Evolutionary conservation across 1,140 invertebrate genomes (phyloP).

Genomic region (Nomia melanderi): DNA sequence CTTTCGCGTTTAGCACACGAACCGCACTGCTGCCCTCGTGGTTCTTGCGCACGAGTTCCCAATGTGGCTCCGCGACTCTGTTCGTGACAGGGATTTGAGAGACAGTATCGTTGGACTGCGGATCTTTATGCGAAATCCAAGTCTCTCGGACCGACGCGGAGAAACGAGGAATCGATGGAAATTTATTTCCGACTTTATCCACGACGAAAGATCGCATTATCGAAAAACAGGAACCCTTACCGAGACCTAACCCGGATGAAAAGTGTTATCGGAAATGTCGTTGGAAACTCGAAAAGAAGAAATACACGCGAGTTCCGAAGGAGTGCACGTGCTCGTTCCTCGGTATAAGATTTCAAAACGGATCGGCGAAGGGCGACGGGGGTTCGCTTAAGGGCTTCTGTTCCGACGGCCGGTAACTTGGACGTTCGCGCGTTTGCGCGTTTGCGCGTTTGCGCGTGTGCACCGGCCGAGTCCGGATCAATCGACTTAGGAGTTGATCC

Average conservation of each 20-base stretch:
- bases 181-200: constrained; percentile 1
- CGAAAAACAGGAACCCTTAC: too few species aligned
- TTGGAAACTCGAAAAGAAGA: constrained; percentile 27
- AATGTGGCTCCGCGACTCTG: background rate
- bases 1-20: too few species aligned
- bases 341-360: constrained; percentile 42
- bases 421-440: background rate
- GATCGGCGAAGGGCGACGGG: constrained; percentile 30
- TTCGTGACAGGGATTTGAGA: too few species aligned
- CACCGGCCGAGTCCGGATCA: constrained; percentile 19
- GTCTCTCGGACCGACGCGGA: too few species aligned
- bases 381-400: constrained; percentile 43
- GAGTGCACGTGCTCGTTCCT: constrained; percentile 23
- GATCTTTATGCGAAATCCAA: too few species aligned
- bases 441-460: too few species aligned
- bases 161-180: too few species aligned
- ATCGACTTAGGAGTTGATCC: constrained; percentile 23
- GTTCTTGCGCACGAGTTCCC: background rate
- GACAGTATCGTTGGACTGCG: too few species aligned
- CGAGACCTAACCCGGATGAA: too few species aligned
- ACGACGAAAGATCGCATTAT: constrained; percentile 20
- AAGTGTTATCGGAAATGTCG: too few species aligned
- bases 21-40: too few species aligned
- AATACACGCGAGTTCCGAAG: background rate
- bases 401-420: constrained; percentile 17